A percentile compares a stretch with the other conserved stretches of the same genome.
These are phyloP conservation scores for Etia nguti DNA, from an alignment of 2,113 vertebrate genomes.

Conservation along the genomic window DNA sequence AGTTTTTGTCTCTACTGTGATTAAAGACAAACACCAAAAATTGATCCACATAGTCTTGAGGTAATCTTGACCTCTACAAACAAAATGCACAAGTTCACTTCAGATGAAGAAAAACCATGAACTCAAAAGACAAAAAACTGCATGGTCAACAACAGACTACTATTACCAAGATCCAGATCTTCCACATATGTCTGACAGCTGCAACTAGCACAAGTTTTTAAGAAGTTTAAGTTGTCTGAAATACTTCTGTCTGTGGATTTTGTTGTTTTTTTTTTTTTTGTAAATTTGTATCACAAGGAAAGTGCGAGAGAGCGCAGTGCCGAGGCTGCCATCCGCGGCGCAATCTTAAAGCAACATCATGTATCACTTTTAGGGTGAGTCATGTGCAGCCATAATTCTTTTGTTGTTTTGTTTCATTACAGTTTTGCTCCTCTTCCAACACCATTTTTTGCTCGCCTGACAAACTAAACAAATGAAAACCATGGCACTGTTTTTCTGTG, in stretches of 20 bases:
- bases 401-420: neutral
- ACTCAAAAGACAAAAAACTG: neutral
- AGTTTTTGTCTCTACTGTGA: too few species aligned
- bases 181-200: neutral
- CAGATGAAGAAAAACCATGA: neutral
- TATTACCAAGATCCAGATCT: neutral
- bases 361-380: neutral
- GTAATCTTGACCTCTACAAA: neutral
- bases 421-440: neutral
- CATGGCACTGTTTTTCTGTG: fast-evolving
- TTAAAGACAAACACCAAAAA: neutral
- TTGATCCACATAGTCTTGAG: fast-evolving
- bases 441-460: neutral
- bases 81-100: neutral
- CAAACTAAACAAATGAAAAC: neutral
- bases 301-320: too few species aligned
- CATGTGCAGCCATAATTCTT: neutral
- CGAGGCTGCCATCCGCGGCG: too few species aligned
- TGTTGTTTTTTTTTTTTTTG: neutral
- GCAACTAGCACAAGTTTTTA: neutral
- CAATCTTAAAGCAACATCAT: too few species aligned
- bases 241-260: neutral
- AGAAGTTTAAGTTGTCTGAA: neutral
- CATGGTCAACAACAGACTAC: neutral
- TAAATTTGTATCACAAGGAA: neutral